Evolutionary conservation across 2,113 vertebrate species (phyloP).

Genomic region (Psephotus haematonotus): DNA sequence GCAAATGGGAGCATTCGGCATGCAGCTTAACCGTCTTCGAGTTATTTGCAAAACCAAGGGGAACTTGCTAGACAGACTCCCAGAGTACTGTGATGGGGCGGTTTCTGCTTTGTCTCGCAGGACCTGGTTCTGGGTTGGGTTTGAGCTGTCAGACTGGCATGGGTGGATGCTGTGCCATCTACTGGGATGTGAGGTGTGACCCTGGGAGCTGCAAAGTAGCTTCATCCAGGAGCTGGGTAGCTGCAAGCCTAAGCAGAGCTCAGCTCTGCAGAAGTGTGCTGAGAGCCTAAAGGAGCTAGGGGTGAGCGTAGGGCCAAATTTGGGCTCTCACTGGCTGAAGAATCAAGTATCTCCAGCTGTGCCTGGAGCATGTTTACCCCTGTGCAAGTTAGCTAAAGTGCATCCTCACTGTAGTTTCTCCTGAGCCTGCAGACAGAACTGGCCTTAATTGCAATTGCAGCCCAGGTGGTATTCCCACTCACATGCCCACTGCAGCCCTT

Average conservation of each 20-base stretch:
- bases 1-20: background rate
- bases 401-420: background rate
- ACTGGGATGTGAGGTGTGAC: background rate
- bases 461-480: background rate
- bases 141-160: background rate
- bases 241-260: background rate
- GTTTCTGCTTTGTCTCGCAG: background rate
- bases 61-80: background rate
- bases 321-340: background rate
- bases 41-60: background rate
- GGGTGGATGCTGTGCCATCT: fast-evolving
- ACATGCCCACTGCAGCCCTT: background rate
- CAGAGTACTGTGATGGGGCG: fast-evolving
- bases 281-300: background rate
- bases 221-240: background rate
- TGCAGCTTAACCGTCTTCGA: background rate
- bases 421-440: background rate
- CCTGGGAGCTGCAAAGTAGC: background rate
- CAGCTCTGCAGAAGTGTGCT: background rate
- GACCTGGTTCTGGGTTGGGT: background rate
- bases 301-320: background rate
- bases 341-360: background rate
- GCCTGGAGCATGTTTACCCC: background rate
- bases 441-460: background rate
- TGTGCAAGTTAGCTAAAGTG: background rate